phyloP scores from a whole-genome alignment of 2,888 invertebrate genomes.

The Apoda limacodes region DNA sequence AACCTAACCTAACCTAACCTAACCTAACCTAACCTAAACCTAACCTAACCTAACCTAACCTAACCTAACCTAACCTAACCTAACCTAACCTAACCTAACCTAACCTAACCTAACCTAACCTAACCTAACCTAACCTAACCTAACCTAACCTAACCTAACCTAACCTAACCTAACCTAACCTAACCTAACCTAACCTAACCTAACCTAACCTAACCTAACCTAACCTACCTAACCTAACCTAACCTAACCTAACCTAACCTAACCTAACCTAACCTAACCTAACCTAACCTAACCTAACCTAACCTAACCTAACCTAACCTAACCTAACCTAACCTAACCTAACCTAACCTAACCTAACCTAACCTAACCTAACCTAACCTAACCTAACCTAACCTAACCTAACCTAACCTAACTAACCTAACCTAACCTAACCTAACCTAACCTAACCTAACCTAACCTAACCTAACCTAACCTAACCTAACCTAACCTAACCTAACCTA shows the following conservation, averaged over 20 bases:
- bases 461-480: conserved; percentile 27
- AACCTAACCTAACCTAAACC: too few species aligned
- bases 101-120: conserved; percentile 21
- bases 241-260: conserved; percentile 24
- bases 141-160: conserved; percentile 19
- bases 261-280: conserved; percentile 25
- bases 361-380: conserved; percentile 26
- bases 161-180: conserved; percentile 20
- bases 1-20: conserved; percentile 18
- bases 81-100: conserved; percentile 17
- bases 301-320: conserved; percentile 24
- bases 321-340: conserved; percentile 26
- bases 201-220: conserved; percentile 22
- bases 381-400: conserved; percentile 26
- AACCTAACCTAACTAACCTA: conserved; percentile 24
- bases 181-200: conserved; percentile 21
- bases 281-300: conserved; percentile 25
- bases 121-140: conserved; percentile 23
- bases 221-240: conserved; percentile 23
- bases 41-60: conserved; percentile 17
- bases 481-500: conserved; percentile 32
- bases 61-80: conserved; percentile 20
- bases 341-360: conserved; percentile 27
- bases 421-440: conserved; percentile 25
- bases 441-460: conserved; percentile 24